Conservation (phyloP, 2,888 invertebrate genomes). For the Meiosimyza platycephala region DNA sequence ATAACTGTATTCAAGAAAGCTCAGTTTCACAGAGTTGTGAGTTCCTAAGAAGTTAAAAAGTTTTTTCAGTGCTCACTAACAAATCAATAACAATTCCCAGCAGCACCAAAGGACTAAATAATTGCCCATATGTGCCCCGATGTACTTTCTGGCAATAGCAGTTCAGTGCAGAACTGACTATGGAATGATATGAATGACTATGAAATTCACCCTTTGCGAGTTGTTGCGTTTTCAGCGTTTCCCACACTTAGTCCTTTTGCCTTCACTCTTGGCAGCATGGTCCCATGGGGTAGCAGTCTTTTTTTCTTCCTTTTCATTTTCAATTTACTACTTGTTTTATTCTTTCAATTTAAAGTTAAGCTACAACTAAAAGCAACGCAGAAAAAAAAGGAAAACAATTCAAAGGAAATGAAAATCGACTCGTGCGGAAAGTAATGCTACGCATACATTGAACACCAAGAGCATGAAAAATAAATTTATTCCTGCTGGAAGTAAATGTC, state of each 20-base stretch:
- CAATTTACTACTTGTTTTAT: constrained; percentile 35
- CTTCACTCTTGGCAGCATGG: constrained; percentile 6
- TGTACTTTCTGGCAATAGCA: not conserved
- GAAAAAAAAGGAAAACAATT: constrained; percentile 9
- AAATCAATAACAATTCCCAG: constrained; percentile 27
- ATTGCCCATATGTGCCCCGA: constrained; percentile 41
- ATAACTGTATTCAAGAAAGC: too few species aligned
- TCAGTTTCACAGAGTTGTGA: too few species aligned
- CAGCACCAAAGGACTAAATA: constrained; percentile 38
- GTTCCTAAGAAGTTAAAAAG: too few species aligned
- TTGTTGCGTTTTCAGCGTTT: too few species aligned
- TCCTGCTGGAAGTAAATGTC: constrained; percentile 15
- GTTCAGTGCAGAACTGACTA: constrained; percentile 16
- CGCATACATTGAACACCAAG: not conserved
- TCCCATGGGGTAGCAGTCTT: constrained; percentile 33
- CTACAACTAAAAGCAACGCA: constrained; percentile 5
- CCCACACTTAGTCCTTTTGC: not conserved
- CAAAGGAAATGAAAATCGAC: constrained; percentile 27
- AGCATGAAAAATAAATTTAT: constrained; percentile 8
- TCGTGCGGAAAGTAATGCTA: constrained; percentile 31
- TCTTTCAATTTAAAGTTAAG: constrained; percentile 36
- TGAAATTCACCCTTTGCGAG: constrained; percentile 4
- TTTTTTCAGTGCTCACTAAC: too few species aligned
- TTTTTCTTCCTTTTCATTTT: constrained; percentile 19
- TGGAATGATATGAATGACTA: not conserved